These are phyloP conservation scores for Tricholaema leucomelas DNA, from an alignment of 2,113 vertebrate genomes.

Conservation along the genomic window DNA sequence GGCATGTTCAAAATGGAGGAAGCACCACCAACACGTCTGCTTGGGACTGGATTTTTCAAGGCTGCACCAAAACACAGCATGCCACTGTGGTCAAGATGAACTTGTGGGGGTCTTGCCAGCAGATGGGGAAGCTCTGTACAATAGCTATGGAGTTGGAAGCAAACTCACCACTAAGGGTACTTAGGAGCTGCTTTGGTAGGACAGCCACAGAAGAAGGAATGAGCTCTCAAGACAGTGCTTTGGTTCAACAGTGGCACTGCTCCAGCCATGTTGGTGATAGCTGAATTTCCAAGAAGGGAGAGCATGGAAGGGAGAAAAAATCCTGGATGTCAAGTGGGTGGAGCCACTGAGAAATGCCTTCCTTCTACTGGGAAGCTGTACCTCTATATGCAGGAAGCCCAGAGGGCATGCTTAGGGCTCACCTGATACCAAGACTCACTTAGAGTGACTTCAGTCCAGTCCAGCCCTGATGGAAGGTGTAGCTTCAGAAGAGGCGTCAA, in stretches of 20 bases:
- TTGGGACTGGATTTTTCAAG: neutral
- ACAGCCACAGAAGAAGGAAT: neutral
- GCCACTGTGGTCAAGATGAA: too few relatives aligned
- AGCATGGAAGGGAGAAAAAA: neutral
- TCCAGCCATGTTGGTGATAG: neutral
- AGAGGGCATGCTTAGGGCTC: neutral
- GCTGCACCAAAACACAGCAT: neutral
- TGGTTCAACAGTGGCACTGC: fast-evolving
- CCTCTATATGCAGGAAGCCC: neutral
- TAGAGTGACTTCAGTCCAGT: neutral
- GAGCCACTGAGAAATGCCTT: neutral
- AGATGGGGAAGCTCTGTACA: too few relatives aligned
- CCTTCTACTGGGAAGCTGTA: neutral
- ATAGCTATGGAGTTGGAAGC: neutral
- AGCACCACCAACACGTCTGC: neutral
- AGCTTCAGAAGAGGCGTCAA: neutral
- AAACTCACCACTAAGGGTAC: neutral
- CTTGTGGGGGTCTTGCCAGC: neutral
- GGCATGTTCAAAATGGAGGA: fast-evolving
- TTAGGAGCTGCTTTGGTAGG: neutral
- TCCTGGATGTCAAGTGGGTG: neutral
- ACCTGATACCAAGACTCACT: neutral
- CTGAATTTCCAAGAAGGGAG: neutral
- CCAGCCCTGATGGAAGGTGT: neutral
- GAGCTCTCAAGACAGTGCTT: neutral